Evolutionary conservation across 2,113 vertebrate species (phyloP).

Genomic region (Rhegmatorhina hoffmannsi): DNA sequence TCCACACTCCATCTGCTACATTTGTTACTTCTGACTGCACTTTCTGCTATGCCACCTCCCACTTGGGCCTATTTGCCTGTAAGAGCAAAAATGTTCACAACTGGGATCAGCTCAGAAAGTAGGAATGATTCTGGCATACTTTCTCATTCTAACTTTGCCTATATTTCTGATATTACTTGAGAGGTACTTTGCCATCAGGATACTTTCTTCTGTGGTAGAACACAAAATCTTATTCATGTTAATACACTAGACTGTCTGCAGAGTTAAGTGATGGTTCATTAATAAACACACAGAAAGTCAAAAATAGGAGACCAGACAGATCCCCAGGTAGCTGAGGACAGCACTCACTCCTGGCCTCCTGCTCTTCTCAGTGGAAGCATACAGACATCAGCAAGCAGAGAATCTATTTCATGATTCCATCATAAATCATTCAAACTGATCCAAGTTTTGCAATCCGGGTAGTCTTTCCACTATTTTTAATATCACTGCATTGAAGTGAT

Average conservation of each 20-base stretch:
- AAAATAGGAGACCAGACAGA: background rate
- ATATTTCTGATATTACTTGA: background rate
- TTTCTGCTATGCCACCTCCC: background rate
- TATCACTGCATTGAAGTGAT: constrained; percentile 6
- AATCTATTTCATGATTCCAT: background rate
- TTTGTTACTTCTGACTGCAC: background rate
- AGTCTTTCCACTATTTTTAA: constrained; percentile 22
- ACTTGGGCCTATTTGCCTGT: background rate
- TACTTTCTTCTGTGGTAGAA: background rate
- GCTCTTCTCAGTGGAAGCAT: background rate
- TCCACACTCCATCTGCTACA: constrained; percentile 14
- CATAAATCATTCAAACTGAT: background rate
- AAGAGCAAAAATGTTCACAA: background rate
- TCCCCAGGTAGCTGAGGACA: background rate
- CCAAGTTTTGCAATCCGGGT: background rate
- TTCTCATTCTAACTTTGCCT: background rate
- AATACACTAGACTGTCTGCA: background rate
- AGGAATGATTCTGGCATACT: background rate
- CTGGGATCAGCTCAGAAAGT: background rate
- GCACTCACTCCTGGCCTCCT: background rate
- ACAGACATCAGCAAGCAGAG: background rate
- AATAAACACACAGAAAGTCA: background rate
- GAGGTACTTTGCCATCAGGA: background rate
- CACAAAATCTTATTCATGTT: background rate
- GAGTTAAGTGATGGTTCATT: background rate